Conservation (phyloP, 1,140 invertebrate species). For the Eumeta japonica region DNA sequence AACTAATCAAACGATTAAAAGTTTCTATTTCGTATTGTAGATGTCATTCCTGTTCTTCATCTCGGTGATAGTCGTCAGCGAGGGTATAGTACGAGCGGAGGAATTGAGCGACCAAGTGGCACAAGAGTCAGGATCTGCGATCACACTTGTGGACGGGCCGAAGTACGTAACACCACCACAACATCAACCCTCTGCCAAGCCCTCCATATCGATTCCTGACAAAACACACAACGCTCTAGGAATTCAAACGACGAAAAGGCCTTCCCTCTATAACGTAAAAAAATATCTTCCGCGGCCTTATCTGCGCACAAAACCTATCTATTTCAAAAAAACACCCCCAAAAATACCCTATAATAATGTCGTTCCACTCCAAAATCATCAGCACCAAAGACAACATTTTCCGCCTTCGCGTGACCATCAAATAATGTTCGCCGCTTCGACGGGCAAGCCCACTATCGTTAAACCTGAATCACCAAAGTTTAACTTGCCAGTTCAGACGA, state of each 20-base stretch:
- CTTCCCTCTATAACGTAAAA: slow-evolving; percentile 22
- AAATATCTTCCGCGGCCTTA: slow-evolving; percentile 19
- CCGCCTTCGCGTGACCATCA: slow-evolving; percentile 7
- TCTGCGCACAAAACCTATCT: slow-evolving; percentile 23
- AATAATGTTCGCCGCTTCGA: slow-evolving; percentile 22
- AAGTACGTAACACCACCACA: slow-evolving; percentile 25
- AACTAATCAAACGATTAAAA: no score
- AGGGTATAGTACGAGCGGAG: slow-evolving; percentile 31
- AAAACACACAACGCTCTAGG: slow-evolving; percentile 9
- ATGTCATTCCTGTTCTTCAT: slow-evolving; percentile 48
- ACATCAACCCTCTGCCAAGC: slow-evolving; percentile 17
- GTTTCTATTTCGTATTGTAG: no score
- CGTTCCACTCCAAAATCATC: slow-evolving; percentile 23
- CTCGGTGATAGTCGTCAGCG: slow-evolving; percentile 45
- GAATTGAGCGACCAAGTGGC: slow-evolving; percentile 32
- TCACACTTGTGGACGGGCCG: slow-evolving; percentile 29
- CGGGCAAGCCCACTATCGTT: slow-evolving; percentile 18
- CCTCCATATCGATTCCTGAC: slow-evolving; percentile 20
- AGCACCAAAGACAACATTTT: slow-evolving; percentile 16
- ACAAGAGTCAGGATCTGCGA: slow-evolving; percentile 26
- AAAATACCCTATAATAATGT: slow-evolving; percentile 24
- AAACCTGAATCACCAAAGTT: slow-evolving; percentile 29
- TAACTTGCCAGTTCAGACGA: slow-evolving; percentile 38
- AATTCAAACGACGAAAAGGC: slow-evolving; percentile 23
- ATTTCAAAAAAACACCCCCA: slow-evolving; percentile 2